phyloP scores from a whole-genome alignment of 1,140 invertebrate species.

The Drosophila gunungcola region DNA sequence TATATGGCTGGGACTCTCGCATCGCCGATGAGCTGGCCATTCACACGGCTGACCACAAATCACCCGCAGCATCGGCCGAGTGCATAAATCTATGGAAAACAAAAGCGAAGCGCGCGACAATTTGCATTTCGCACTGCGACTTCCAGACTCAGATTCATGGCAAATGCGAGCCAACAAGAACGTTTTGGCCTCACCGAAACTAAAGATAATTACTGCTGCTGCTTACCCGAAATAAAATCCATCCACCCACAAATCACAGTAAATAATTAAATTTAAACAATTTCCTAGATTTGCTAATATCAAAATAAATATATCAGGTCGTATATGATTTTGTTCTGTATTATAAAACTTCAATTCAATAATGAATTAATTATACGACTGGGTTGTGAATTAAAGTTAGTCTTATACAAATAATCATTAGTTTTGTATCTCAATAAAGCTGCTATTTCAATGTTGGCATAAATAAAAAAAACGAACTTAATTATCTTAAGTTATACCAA shows the following conservation, averaged over 20 bases:
- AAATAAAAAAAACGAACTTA: too few relatives aligned
- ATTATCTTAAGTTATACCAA: too few relatives aligned
- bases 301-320: too few relatives aligned
- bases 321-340: too few relatives aligned
- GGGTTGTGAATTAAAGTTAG: too few relatives aligned
- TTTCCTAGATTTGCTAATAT: neutral
- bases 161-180: slow-evolving; percentile 13
- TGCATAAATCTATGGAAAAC: slow-evolving; percentile 55
- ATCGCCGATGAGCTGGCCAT: slow-evolving; percentile 14
- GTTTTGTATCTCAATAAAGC: too few relatives aligned
- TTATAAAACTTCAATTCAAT: too few relatives aligned
- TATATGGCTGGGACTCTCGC: slow-evolving; percentile 18
- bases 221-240: neutral
- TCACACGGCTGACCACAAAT: slow-evolving; percentile 42
- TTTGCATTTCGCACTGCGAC: slow-evolving; percentile 43
- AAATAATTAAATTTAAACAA: neutral
- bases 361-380: too few relatives aligned
- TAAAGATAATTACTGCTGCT: neutral
- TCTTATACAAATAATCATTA: too few relatives aligned
- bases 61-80: slow-evolving; percentile 19
- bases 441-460: too few relatives aligned
- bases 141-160: slow-evolving; percentile 10
- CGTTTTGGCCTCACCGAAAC: neutral
- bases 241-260: neutral
- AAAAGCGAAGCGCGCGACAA: slow-evolving; percentile 28